Evolutionary conservation across 2,113 vertebrate genomes (phyloP).

Genomic region (Strigops habroptila): DNA sequence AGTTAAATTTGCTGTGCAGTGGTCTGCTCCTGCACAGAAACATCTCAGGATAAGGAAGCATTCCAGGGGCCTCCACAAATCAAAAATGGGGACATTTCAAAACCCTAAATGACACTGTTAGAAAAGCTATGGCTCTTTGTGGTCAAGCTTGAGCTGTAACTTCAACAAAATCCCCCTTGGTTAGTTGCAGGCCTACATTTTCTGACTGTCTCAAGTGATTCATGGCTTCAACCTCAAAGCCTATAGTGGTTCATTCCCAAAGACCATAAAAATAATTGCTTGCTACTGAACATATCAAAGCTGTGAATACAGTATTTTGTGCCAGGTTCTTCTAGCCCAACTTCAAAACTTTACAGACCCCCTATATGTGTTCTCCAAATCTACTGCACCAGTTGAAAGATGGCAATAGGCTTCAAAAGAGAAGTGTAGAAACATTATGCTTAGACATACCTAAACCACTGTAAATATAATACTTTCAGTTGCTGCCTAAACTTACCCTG

Average conservation of each 20-base stretch:
- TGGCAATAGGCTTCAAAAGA: neutral
- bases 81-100: neutral
- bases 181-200: neutral
- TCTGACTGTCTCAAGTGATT: neutral
- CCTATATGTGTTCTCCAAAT: neutral
- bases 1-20: neutral
- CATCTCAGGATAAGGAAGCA: neutral
- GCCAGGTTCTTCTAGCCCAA: neutral
- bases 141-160: neutral
- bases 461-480: neutral
- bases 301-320: neutral
- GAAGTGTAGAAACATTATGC: neutral
- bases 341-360: neutral
- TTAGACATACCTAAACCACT: neutral
- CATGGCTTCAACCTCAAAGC: neutral
- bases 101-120: neutral
- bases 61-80: neutral
- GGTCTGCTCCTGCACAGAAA: neutral
- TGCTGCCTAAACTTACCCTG: neutral
- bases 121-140: neutral
- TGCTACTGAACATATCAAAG: neutral
- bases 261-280: neutral
- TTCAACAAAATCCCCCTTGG: neutral
- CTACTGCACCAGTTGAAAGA: neutral
- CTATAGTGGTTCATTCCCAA: neutral